phyloP scores from a whole-genome alignment of 2,113 vertebrate genomes.

The Pseudorasbora parva region DNA sequence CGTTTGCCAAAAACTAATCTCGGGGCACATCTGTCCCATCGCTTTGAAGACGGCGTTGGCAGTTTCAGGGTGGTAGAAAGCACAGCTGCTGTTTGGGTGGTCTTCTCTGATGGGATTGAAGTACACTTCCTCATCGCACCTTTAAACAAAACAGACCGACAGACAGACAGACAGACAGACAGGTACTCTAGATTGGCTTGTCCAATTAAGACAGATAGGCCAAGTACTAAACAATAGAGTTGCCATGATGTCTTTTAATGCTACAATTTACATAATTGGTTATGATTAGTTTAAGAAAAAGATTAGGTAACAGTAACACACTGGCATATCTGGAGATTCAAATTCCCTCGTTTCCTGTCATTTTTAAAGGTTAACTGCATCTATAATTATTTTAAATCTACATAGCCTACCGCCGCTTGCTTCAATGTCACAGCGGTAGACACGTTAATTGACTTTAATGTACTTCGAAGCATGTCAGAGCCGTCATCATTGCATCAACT shows the following conservation, averaged over 20 bases:
- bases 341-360: conserved; percentile 9
- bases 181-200: neutral
- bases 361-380: conserved; percentile 47
- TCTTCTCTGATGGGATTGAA: conserved; percentile 25
- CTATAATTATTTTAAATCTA: conserved; percentile 40
- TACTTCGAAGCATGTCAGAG: conserved; percentile 36
- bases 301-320: neutral
- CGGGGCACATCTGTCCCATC: conserved; percentile 49
- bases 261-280: neutral
- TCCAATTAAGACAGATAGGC: conserved; percentile 11
- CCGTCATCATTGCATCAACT: conserved; percentile 39
- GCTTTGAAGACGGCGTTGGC: conserved; percentile 25
- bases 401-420: conserved; percentile 33
- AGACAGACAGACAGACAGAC: neutral
- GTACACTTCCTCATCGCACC: neutral
- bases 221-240: neutral
- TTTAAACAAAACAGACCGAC: conserved; percentile 23
- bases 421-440: conserved; percentile 26
- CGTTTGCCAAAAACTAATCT: conserved; percentile 45
- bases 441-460: conserved; percentile 54
- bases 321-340: conserved; percentile 22
- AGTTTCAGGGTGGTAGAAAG: conserved; percentile 35
- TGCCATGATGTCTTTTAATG: neutral
- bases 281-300: neutral
- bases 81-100: conserved; percentile 55